Evolutionary conservation across 2,888 invertebrate genomes (phyloP).

Genomic region (Cantharis flavilabris): DNA sequence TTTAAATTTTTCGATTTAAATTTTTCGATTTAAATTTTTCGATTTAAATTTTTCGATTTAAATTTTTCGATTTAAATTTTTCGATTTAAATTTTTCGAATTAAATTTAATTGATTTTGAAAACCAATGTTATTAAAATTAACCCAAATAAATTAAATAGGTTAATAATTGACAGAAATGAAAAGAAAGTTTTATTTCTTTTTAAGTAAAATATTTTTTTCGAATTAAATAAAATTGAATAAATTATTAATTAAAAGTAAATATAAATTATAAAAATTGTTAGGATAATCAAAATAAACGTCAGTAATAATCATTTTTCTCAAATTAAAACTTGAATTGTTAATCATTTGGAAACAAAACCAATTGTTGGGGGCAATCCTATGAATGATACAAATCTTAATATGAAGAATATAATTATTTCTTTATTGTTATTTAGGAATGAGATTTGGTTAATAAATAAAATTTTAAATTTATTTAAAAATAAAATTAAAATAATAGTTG

Average conservation of each 20-base stretch:
- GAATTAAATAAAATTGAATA: constrained; percentile 58
- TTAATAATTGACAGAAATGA: constrained; percentile 47
- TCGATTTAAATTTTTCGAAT: too few relatives aligned
- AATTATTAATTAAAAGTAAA: constrained; percentile 61
- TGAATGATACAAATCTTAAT: constrained; percentile 62
- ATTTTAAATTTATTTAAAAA: constrained; percentile 10
- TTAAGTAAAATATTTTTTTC: constrained; percentile 53
- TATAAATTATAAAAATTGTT: constrained; percentile 62
- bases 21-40: too few relatives aligned
- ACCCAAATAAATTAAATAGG: constrained; percentile 43
- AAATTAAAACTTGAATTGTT: constrained; percentile 60
- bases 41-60: too few relatives aligned
- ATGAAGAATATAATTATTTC: constrained; percentile 59
- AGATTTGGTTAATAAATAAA: constrained; percentile 60
- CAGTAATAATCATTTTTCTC: constrained; percentile 54
- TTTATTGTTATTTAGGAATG: constrained; percentile 51
- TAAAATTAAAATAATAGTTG: background rate
- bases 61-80: too few relatives aligned
- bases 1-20: too few relatives aligned
- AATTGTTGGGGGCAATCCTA: constrained; percentile 64
- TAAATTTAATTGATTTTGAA: too few relatives aligned
- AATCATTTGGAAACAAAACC: constrained; percentile 68
- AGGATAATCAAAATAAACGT: constrained; percentile 58
- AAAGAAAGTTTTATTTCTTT: constrained; percentile 46
- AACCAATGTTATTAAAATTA: constrained; percentile 37